Evolutionary conservation across 2,113 vertebrate species (phyloP), one percentile per base, ranked within the genome.

Genomic region (Nematolebias whitei): DNA sequence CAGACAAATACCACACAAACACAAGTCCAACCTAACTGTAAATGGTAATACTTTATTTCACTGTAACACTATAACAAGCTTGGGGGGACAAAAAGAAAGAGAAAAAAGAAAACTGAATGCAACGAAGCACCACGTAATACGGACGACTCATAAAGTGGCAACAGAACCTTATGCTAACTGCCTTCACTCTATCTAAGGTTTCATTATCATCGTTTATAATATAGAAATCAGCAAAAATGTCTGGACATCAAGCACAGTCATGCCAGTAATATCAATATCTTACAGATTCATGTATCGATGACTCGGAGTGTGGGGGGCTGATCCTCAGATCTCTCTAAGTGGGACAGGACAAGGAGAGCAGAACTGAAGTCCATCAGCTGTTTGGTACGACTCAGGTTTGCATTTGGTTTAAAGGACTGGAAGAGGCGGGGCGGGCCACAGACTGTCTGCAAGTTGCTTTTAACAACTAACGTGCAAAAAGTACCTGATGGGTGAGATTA

Each of bases 1-100:
- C 8, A 35, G 23, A 68, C 24, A 2, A 19, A 41, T 41, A 41
- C 40, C 40, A 41, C 35, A 55, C 29, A 10, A 44, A 40, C 16
- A 73, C 15, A 71, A 58, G 35, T 6, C 47, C 41, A 45, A 68
- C 12, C 71, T 80, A 76, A 86, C 90, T 92, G 91, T 88, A 90
- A 93, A 94, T 93, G 95, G 95, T 97, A 96, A 96, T 95, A 98
- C 95, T 93, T 98, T 98, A 98, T 98, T 98, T 96, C 92, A 96
- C 95, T 92, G 91, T 94, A 92, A 92, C 96, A 97, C 96, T 94
- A 95, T 93, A 96, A 97, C 95, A 80, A 96, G 95, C 94, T 91
- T 87, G 92, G 91, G 93, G 94, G 93, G 92, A 94, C 93, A 91
- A 82, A 93, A 94, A 94, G 92, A 94, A 93, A 94, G 93, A 94